phyloP scores from a whole-genome alignment of 2,888 invertebrate genomes.

The Neoaliturus tenellus region DNA sequence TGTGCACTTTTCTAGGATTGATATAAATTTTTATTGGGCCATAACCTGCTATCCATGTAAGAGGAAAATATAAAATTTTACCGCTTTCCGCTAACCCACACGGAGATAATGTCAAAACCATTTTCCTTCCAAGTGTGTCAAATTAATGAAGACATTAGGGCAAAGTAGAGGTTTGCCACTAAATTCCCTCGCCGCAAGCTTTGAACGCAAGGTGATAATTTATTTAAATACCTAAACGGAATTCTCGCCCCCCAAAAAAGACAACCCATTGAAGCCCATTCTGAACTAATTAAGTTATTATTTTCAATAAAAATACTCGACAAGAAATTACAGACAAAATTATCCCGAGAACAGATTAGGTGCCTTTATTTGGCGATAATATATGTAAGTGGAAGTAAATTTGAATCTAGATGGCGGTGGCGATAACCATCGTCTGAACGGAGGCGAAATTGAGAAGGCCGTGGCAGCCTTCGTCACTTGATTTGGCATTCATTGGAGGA shows the following conservation, averaged over 20 bases:
- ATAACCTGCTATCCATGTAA: neutral
- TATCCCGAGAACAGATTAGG: neutral
- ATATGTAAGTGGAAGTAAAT: slow-evolving; percentile 21
- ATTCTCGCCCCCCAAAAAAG: neutral
- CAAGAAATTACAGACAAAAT: neutral
- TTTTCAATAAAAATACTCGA: slow-evolving; percentile 26
- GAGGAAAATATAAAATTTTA: neutral
- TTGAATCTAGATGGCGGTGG: slow-evolving; percentile 2
- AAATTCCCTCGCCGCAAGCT: neutral
- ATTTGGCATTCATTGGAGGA: neutral
- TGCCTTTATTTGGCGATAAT: slow-evolving; percentile 30
- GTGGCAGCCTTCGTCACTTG: neutral
- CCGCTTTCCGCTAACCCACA: neutral
- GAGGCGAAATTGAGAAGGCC: slow-evolving; percentile 9
- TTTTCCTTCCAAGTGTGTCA: neutral
- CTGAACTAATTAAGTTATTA: slow-evolving; percentile 38
- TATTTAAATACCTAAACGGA: slow-evolving; percentile 10
- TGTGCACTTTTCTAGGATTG: no score
- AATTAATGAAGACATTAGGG: neutral
- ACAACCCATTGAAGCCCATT: neutral
- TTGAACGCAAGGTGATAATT: slow-evolving; percentile 14
- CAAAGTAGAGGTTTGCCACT: neutral
- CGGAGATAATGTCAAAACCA: neutral
- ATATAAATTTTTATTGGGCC: no score
- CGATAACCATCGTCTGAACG: slow-evolving; percentile 6